phyloP scores from a whole-genome alignment of 2,888 invertebrate species.

The Tineola bisselliella region DNA sequence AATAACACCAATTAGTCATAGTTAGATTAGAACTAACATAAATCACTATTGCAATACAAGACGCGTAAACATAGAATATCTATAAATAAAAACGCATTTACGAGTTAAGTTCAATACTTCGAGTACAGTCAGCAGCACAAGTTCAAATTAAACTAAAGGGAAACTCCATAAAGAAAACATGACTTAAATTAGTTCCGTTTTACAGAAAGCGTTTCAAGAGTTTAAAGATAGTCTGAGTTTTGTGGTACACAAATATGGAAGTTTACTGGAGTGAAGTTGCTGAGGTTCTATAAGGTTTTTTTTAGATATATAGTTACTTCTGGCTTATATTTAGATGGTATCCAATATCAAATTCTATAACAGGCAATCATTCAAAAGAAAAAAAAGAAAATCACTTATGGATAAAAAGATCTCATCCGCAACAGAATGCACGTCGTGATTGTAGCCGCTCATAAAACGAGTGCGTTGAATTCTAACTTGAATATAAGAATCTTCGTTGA shows the following conservation, averaged over 20 bases:
- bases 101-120: background rate
- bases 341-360: too few relatives aligned
- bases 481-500: background rate
- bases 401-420: background rate
- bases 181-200: background rate
- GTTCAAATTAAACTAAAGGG: background rate
- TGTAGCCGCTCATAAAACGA: background rate
- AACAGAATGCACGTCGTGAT: background rate
- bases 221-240: background rate
- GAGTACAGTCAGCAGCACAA: background rate
- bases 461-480: background rate
- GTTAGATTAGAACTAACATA: background rate
- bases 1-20: background rate
- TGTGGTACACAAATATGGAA: too few relatives aligned
- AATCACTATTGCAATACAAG: background rate
- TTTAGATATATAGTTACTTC: too few relatives aligned
- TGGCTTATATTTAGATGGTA: too few relatives aligned
- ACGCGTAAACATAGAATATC: background rate
- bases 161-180: background rate
- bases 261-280: too few relatives aligned
- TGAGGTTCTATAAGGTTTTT: too few relatives aligned
- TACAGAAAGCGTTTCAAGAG: background rate
- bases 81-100: background rate
- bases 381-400: background rate
- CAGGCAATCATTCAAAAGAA: background rate